phyloP scores from a whole-genome alignment of 2,888 invertebrate species.

The Megastigmus dorsalis region DNA sequence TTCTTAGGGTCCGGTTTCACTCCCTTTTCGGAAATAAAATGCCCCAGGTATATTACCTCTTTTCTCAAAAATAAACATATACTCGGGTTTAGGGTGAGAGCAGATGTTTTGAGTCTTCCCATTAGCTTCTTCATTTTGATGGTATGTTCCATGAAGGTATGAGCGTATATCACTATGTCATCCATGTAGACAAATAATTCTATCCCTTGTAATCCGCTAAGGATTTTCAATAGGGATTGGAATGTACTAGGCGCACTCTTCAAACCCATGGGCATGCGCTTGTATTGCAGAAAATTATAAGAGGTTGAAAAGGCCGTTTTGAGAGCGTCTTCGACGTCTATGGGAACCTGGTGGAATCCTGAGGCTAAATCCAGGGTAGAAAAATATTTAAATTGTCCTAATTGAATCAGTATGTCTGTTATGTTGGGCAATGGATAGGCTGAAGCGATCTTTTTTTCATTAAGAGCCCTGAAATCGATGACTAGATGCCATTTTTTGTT shows the following conservation, averaged over 20 bases:
- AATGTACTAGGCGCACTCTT: neutral
- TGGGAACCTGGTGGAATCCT: neutral
- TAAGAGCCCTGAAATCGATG: neutral
- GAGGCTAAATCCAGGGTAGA: neutral
- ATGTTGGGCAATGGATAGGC: slow-evolving; percentile 1
- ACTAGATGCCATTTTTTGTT: neutral
- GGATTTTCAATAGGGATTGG: neutral
- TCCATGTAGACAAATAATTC: slow-evolving; percentile 2
- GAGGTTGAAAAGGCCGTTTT: neutral
- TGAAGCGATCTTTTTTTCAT: neutral
- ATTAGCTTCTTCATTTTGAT: slow-evolving; percentile 6
- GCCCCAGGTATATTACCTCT: neutral
- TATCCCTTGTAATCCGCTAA: neutral
- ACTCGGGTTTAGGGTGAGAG: neutral
- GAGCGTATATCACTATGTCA: slow-evolving; percentile 8
- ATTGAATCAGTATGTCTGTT: neutral
- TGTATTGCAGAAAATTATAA: neutral
- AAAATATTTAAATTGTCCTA: neutral
- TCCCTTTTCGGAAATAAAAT: neutral
- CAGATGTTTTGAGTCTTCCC: neutral
- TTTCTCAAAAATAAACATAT: slow-evolving; percentile 12
- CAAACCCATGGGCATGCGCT: neutral
- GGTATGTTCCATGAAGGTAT: neutral
- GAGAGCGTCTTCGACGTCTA: neutral
- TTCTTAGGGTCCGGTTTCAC: slow-evolving; percentile 20